A percentile compares a stretch with the other conserved stretches of the same genome.
Conservation (phyloP, 1,140 invertebrate species). For the Littorina saxatilis region DNA sequence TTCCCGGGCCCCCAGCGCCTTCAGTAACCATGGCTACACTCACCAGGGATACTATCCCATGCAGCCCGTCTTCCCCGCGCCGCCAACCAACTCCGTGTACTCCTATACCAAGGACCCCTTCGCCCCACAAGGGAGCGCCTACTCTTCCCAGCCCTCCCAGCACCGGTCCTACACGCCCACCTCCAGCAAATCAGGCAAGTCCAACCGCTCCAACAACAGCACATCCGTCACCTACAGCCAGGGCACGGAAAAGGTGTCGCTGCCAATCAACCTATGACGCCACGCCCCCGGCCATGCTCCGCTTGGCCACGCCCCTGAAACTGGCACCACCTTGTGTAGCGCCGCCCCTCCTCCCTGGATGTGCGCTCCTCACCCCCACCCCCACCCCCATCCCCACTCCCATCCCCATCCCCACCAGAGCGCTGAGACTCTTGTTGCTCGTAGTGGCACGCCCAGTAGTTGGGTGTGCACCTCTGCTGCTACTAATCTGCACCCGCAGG, state of each 20-base stretch:
- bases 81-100: constrained; percentile 50
- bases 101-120: constrained; percentile 43
- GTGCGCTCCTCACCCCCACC: too few relatives aligned
- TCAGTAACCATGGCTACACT: constrained; percentile 57
- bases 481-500: not conserved
- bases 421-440: not conserved
- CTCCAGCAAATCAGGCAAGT: constrained; percentile 67
- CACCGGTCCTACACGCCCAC: constrained; percentile 68
- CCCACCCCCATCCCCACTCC: too few relatives aligned
- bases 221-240: constrained; percentile 66
- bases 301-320: not conserved
- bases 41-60: constrained; percentile 71
- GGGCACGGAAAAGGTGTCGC: constrained; percentile 64
- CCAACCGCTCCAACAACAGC: constrained; percentile 68
- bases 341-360: not conserved
- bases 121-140: constrained; percentile 35
- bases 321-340: not conserved
- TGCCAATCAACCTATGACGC: constrained; percentile 65
- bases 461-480: not conserved
- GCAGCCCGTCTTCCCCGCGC: constrained; percentile 60
- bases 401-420: not conserved
- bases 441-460: not conserved
- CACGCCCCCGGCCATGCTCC: not conserved
- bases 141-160: constrained; percentile 53
- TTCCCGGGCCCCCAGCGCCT: constrained; percentile 48